phyloP scores from a whole-genome alignment of 2,797 vertebrate species.

The Tapera naevia region DNA sequence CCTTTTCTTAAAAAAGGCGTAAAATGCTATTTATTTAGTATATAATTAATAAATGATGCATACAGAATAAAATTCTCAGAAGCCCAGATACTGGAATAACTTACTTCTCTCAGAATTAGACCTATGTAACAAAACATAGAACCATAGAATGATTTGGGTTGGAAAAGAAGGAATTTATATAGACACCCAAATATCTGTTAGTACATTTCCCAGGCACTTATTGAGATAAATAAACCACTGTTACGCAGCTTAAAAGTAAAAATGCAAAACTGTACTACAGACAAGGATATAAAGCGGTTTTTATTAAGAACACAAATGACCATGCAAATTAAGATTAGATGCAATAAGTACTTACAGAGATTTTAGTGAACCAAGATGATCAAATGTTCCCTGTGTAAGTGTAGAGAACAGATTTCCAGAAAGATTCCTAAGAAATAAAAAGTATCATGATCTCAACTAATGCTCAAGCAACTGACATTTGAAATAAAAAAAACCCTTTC shows the following conservation, averaged over 20 bases:
- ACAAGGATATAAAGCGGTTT: not conserved
- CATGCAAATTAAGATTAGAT: not conserved
- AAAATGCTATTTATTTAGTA: not conserved
- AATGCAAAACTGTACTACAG: not conserved
- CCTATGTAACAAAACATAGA: not conserved
- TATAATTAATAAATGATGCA: not conserved
- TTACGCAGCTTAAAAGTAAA: not conserved
- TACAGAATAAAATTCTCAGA: not conserved
- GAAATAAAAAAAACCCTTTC: not conserved
- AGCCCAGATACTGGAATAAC: not conserved
- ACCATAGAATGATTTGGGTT: too few relatives aligned
- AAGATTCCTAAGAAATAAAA: conserved; percentile 84
- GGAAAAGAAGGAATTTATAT: not conserved
- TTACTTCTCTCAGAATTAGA: not conserved
- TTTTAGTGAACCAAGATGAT: conserved; percentile 89
- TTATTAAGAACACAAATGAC: not conserved
- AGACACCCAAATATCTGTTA: not conserved
- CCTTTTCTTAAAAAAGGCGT: not conserved
- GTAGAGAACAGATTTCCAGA: conserved; percentile 96
- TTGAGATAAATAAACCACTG: not conserved
- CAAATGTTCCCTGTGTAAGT: conserved; percentile 90
- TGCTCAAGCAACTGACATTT: not conserved
- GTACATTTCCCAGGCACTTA: not conserved
- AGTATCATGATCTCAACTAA: not conserved
- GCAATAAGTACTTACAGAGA: conserved; percentile 86